A percentile compares a stretch with the other conserved stretches of the same genome.
Evolutionary conservation across 92 coral and sea anemone species (phyloP).

Genomic region (Porites divaricata): DNA sequence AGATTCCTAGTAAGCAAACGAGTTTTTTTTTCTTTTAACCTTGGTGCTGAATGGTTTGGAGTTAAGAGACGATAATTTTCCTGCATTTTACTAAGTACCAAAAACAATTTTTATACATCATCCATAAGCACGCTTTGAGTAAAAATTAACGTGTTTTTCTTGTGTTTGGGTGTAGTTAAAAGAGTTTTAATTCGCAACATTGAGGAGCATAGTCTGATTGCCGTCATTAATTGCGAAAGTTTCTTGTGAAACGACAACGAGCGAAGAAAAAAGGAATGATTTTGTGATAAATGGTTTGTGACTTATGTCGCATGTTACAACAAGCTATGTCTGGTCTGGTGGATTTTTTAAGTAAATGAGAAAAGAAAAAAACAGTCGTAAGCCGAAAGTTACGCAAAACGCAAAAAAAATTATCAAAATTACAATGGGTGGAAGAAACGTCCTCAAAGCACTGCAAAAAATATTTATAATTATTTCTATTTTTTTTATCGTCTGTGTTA

Average conservation of each 20-base stretch:
- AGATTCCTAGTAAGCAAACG: constrained; percentile 13
- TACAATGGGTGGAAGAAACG: not conserved
- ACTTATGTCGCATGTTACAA: not conserved
- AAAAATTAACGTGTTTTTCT: constrained; percentile 11
- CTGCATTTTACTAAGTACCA: constrained; percentile 12
- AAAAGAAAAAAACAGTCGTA: not conserved
- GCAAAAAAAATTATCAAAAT: not conserved
- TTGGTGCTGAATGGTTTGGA: not conserved
- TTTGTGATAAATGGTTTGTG: not conserved
- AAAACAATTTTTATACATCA: not conserved
- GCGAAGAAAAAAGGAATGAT: constrained; percentile 8
- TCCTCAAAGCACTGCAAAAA: not conserved
- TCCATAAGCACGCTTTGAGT: not conserved
- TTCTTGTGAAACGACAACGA: not conserved
- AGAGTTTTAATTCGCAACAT: constrained; percentile 32
- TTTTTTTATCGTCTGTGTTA: constrained; percentile 2
- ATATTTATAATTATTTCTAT: not conserved
- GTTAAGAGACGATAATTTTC: constrained; percentile 8
- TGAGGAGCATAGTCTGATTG: constrained; percentile 6
- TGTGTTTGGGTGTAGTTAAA: constrained; percentile 13
- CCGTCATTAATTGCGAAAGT: constrained; percentile 2
- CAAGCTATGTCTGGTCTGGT: not conserved
- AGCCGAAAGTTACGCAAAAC: too few relatives aligned
- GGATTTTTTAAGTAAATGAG: not conserved
- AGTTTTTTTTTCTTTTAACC: not conserved